These are phyloP conservation scores for Falco novaeseelandiae DNA, from an alignment of 2,797 vertebrate species.

Conservation along the genomic window DNA sequence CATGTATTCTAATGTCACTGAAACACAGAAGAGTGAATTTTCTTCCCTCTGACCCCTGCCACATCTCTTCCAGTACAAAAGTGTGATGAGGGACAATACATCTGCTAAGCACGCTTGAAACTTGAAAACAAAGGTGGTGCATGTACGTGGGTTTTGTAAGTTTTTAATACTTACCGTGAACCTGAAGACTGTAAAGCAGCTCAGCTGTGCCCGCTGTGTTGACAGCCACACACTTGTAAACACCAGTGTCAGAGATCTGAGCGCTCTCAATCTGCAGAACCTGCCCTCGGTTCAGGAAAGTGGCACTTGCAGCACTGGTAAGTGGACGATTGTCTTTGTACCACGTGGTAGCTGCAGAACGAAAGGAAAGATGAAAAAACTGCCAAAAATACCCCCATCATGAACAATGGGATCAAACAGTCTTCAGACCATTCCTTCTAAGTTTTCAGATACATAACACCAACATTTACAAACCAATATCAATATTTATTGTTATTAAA, in stretches of 20 bases:
- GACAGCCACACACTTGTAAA: slow-evolving; percentile 90
- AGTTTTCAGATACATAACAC: neutral
- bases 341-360: slow-evolving; percentile 86
- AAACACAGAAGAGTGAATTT: neutral
- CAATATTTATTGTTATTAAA: fast-evolving
- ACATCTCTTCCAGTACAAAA: neutral
- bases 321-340: slow-evolving; percentile 89
- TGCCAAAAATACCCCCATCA: neutral
- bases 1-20: neutral
- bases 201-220: slow-evolving; percentile 88
- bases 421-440: neutral
- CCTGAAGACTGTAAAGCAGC: slow-evolving; percentile 86
- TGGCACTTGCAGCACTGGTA: slow-evolving; percentile 73
- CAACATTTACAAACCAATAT: fast-evolving
- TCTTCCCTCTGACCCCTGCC: neutral
- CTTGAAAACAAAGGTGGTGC: neutral
- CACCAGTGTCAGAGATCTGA: slow-evolving; percentile 87
- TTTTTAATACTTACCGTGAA: slow-evolving; percentile 84
- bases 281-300: slow-evolving; percentile 82
- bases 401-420: fast-evolving
- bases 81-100: neutral
- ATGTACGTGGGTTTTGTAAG: fast-evolving
- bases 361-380: neutral
- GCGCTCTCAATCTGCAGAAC: slow-evolving; percentile 84
- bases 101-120: neutral